These are phyloP conservation scores for Acronicta leporina DNA, from an alignment of 2,888 invertebrate genomes.

Conservation along the genomic window DNA sequence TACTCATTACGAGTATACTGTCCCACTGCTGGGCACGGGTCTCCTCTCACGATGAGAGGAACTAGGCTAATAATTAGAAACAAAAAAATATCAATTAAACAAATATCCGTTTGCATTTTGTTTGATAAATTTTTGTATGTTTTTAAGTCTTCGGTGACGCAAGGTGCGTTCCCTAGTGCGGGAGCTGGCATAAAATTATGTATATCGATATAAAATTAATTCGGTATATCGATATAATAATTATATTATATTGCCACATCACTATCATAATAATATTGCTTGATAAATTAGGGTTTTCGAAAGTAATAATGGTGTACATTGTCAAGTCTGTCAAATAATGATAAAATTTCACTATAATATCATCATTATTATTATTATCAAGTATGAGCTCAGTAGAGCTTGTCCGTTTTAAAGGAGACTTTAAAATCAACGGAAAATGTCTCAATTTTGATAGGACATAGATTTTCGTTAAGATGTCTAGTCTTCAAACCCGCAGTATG, in stretches of 20 bases:
- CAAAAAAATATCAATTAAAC: too few relatives aligned
- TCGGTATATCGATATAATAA: constrained; percentile 20
- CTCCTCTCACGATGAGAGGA: too few relatives aligned
- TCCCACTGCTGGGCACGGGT: too few relatives aligned
- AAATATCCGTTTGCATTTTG: too few relatives aligned
- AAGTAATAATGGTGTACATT: constrained; percentile 30
- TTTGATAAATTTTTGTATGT: too few relatives aligned
- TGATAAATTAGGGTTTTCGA: constrained; percentile 37
- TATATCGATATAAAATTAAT: neutral
- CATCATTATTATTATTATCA: constrained; percentile 20
- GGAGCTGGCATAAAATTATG: too few relatives aligned
- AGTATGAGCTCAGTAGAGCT: constrained; percentile 1
- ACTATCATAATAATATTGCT: constrained; percentile 19
- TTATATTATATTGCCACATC: neutral
- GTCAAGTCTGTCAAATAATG: constrained; percentile 32
- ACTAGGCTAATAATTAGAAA: too few relatives aligned
- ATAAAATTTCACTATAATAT: constrained; percentile 30
- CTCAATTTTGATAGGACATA: too few relatives aligned
- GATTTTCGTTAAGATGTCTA: too few relatives aligned
- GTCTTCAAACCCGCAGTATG: neutral
- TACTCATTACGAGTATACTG: too few relatives aligned
- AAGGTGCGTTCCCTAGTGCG: neutral
- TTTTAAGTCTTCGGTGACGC: neutral
- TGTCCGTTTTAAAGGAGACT: neutral
- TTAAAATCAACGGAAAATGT: too few relatives aligned